Percentiles rank a stretch among this genome's conserved stretches.
phyloP scores from a whole-genome alignment of 2,888 invertebrate genomes.

The Apamea anceps region DNA sequence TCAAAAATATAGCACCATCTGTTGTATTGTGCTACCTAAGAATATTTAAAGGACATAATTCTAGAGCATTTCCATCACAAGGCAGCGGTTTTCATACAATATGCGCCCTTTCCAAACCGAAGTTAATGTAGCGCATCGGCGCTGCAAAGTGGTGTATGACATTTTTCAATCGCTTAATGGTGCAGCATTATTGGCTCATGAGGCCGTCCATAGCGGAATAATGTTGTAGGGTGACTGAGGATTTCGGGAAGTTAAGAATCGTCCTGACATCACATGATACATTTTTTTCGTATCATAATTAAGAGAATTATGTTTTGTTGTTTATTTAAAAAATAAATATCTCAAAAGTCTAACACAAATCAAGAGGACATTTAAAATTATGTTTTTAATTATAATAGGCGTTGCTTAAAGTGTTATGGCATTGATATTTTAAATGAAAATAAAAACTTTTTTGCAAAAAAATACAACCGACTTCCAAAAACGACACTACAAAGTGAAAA shows the following conservation, averaged over 20 bases:
- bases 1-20: slow-evolving; percentile 31
- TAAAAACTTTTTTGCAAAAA: too few relatives aligned
- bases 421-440: background rate
- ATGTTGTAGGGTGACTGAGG: slow-evolving; percentile 70
- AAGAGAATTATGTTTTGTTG: too few relatives aligned
- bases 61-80: slow-evolving; percentile 68
- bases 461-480: too few relatives aligned
- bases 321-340: background rate
- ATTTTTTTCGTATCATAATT: background rate
- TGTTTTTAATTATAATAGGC: background rate
- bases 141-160: slow-evolving; percentile 81
- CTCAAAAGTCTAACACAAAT: background rate
- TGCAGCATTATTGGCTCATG: slow-evolving; percentile 79
- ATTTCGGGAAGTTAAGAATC: slow-evolving; percentile 7
- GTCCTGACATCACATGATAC: background rate
- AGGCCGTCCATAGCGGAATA: slow-evolving; percentile 76
- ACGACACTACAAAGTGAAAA: too few relatives aligned
- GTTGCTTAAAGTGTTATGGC: too few relatives aligned
- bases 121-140: slow-evolving; percentile 79
- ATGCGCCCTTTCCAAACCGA: slow-evolving; percentile 68
- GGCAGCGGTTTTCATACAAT: slow-evolving; percentile 69
- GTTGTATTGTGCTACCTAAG: slow-evolving; percentile 24
- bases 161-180: slow-evolving; percentile 84
- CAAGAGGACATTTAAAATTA: background rate
- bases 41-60: slow-evolving; percentile 50